These are phyloP conservation scores for Petrolisthes manimaculis DNA, from an alignment of 2,888 invertebrate species.

Conservation along the genomic window DNA sequence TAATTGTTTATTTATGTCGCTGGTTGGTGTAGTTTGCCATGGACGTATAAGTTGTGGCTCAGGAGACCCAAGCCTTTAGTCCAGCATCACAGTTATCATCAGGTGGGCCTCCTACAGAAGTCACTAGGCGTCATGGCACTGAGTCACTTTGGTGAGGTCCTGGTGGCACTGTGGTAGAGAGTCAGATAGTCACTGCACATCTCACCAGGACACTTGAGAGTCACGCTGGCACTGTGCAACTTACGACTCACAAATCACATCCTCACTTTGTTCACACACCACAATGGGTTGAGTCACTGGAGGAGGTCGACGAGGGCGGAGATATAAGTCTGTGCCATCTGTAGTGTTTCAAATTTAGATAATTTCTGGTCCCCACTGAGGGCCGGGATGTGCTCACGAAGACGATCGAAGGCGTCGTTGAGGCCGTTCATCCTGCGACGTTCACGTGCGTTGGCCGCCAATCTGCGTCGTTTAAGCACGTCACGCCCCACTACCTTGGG, in stretches of 20 bases:
- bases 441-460: slow-evolving; percentile 76
- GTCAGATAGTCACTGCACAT: background rate
- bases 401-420: slow-evolving; percentile 81
- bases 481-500: slow-evolving; percentile 57
- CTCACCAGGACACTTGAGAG: background rate
- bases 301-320: slow-evolving; percentile 73
- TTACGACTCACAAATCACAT: background rate
- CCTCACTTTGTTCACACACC: background rate
- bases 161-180: background rate
- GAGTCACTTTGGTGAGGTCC: background rate
- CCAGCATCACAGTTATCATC: too few species aligned
- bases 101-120: too few species aligned
- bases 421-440: slow-evolving; percentile 82
- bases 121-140: background rate
- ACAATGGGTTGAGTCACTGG: background rate
- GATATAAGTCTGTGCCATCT: slow-evolving; percentile 81
- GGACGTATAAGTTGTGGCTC: too few species aligned
- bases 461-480: slow-evolving; percentile 69
- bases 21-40: too few species aligned
- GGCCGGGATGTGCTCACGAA: slow-evolving; percentile 81
- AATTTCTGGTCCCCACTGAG: slow-evolving; percentile 80
- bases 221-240: too few species aligned
- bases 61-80: too few species aligned
- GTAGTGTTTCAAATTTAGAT: slow-evolving; percentile 83
- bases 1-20: too few species aligned